Evolutionary conservation across 2,113 vertebrate genomes (phyloP).

Genomic region (Acrocephalus kingi): DNA sequence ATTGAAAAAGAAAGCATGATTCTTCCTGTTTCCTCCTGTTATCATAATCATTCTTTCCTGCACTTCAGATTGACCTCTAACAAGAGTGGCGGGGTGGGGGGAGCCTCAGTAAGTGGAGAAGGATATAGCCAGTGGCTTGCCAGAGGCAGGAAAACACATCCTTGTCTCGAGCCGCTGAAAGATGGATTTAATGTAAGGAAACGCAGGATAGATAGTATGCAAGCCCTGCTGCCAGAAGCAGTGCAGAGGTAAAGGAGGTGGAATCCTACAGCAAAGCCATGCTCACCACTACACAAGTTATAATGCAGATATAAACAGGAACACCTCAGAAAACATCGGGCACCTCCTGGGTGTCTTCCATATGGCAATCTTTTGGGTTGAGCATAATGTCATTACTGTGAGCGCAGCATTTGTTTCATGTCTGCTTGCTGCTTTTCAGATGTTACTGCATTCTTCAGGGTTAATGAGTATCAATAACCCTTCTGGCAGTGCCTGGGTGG

Average conservation of each 20-base stretch:
- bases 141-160: constrained; percentile 3
- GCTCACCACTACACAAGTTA: background rate
- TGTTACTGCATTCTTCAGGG: background rate
- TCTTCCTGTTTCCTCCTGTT: constrained; percentile 75
- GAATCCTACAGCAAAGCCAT: background rate
- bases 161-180: background rate
- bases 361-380: background rate
- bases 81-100: background rate
- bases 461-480: background rate
- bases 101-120: background rate
- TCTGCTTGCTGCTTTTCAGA: background rate
- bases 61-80: constrained; percentile 53
- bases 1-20: constrained; percentile 67
- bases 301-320: background rate
- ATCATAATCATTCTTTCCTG: constrained; percentile 68
- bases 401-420: background rate
- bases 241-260: background rate
- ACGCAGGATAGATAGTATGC: background rate
- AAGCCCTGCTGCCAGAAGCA: background rate
- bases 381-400: background rate
- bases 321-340: background rate
- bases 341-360: background rate
- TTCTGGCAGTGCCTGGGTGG: background rate
- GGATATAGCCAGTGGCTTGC: background rate
- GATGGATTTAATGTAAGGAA: background rate